phyloP scores from a whole-genome alignment of 2,797 vertebrate species.

The Gallinago solitaria region DNA sequence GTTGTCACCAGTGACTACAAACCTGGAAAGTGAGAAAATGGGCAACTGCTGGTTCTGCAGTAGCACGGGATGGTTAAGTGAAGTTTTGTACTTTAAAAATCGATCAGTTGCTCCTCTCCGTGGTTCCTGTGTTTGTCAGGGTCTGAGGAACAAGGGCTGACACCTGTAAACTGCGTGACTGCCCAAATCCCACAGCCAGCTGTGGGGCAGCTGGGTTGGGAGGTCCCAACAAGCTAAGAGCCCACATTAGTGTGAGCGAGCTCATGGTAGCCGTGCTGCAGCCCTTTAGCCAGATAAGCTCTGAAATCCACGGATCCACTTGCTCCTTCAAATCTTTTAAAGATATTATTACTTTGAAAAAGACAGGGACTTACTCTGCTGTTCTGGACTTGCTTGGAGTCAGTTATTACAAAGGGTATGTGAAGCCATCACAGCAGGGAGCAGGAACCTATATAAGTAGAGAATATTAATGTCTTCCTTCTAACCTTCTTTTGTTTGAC shows the following conservation, averaged over 20 bases:
- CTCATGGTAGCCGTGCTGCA: accelerated
- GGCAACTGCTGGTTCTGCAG: neutral
- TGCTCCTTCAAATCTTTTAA: neutral
- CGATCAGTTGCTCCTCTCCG: accelerated
- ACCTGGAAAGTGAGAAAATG: neutral
- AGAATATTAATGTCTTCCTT: neutral
- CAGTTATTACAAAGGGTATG: accelerated
- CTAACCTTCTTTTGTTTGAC: neutral
- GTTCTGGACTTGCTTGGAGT: neutral
- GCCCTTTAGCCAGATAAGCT: neutral
- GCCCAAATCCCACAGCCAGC: neutral
- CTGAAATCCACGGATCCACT: neutral
- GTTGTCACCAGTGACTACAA: neutral
- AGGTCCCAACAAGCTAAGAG: accelerated
- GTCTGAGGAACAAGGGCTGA: neutral
- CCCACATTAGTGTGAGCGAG: accelerated
- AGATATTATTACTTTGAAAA: neutral
- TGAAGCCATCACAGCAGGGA: neutral
- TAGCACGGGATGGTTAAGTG: accelerated
- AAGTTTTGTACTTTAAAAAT: neutral
- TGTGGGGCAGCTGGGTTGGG: neutral
- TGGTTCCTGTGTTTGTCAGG: neutral
- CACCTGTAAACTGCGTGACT: neutral
- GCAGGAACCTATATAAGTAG: neutral
- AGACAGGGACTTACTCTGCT: neutral